Evolutionary conservation across 1,140 invertebrate genomes (phyloP).

Genomic region (Aphaenogaster ashmeadi): DNA sequence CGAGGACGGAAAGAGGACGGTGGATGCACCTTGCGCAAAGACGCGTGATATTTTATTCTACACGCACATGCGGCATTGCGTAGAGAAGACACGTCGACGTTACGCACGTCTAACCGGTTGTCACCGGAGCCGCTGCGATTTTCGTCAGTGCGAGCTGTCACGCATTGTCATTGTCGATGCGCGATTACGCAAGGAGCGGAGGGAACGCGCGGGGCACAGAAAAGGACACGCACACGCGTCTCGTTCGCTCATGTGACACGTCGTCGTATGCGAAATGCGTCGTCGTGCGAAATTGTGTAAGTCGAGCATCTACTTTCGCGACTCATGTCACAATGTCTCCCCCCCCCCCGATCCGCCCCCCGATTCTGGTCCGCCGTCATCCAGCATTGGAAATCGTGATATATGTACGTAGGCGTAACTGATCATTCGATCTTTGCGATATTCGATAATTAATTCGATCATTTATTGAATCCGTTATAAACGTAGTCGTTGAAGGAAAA

Average conservation of each 20-base stretch:
- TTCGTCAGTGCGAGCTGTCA: constrained; percentile 50
- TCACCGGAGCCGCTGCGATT: constrained; percentile 13
- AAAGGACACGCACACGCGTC: background rate
- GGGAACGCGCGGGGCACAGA: background rate
- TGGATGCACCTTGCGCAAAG: constrained; percentile 28
- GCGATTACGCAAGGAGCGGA: constrained; percentile 29
- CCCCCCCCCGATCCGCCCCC: background rate
- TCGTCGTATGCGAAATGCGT: constrained; percentile 36
- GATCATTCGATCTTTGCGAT: background rate
- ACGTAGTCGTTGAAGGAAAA: background rate
- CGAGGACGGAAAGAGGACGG: background rate
- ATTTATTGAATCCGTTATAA: background rate
- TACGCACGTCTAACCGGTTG: constrained; percentile 11
- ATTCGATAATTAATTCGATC: constrained; percentile 31
- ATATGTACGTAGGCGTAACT: constrained; percentile 26
- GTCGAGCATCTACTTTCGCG: constrained; percentile 63
- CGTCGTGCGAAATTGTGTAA: constrained; percentile 50
- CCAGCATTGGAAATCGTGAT: background rate
- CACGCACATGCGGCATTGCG: constrained; percentile 18
- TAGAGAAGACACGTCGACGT: background rate
- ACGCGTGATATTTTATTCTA: constrained; percentile 39
- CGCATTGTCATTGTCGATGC: constrained; percentile 44
- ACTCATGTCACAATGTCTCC: constrained; percentile 65
- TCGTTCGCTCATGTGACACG: background rate
- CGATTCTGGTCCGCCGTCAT: background rate